Base-by-base conservation (phyloP, 2,113 vertebrate species). In the Strix uralensis region DNA sequence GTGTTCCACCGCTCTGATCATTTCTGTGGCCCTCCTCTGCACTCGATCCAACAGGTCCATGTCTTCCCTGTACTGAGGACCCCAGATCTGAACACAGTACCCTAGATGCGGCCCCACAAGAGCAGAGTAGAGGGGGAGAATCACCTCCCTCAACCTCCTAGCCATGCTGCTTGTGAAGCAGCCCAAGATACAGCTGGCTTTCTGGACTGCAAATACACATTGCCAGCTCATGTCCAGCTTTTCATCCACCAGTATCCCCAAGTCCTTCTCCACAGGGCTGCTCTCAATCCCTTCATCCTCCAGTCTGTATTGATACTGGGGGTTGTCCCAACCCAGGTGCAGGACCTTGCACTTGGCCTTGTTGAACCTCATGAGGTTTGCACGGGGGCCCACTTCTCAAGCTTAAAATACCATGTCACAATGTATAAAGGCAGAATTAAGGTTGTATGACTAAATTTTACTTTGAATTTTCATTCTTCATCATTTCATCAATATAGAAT, bases 121-220 rank as follows among this genome's bases (percentile, higher is more conserved):
- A 54, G 47, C 11, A 12, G 82, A 72, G 30, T 2, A 74, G 36
- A 59, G 49, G 26, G 21, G 32, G 2, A 80, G 46, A 77, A 81
- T 61, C 26, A 6, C 10, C 36, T 69, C 38, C 29, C 26, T 59
- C 0, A 0, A 1, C 1, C 13, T 36, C 13, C 9, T 74, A 40
- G 19, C 19, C 47, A 22, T 0, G 0, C 30, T 86, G 8, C 27
- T 38, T 69, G 7, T 22, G 26, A 38, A 47, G 15, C 11, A 42
- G 25, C 21, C 22, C 25, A 52, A 42, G 10, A n/a, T 13, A 29
- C 1, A 5, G 5, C 5, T 47, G 21, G 1, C 7, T 10, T 69
- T 92, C 32, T 21, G 20, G 5, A 9, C 3, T 38, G 7, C 3
- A 8, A 54, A 26, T 1, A 1, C 46, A 80, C 15, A 19, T 10